A percentile compares a stretch with the other conserved stretches of the same genome.
phyloP scores from a whole-genome alignment of 2,888 invertebrate species.

The Cantharis rustica region DNA sequence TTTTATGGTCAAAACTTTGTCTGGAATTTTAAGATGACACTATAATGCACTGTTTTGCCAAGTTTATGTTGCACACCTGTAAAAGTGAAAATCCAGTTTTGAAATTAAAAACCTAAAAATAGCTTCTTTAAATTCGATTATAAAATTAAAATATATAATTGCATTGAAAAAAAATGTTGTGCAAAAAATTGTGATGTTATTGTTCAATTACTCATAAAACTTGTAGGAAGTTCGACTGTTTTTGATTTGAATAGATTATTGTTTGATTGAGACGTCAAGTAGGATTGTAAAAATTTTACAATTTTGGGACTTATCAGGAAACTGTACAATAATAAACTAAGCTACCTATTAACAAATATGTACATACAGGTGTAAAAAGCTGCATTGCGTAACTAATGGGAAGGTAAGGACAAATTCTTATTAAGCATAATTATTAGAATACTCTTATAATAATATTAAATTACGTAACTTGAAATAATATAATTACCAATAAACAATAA shows the following conservation, averaged over 20 bases:
- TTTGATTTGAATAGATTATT: background rate
- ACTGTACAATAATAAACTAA: background rate
- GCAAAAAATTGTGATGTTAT: background rate
- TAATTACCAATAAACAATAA: background rate
- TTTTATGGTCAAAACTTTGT: background rate
- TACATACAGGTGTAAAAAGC: slow-evolving; percentile 9
- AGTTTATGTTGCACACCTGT: background rate
- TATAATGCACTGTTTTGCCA: background rate
- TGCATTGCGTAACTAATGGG: slow-evolving; percentile 9
- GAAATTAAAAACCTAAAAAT: background rate
- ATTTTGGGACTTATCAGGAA: background rate
- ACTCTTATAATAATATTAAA: background rate
- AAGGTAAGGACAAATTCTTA: slow-evolving; percentile 14
- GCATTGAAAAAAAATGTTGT: background rate
- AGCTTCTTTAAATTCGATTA: background rate
- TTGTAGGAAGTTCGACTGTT: background rate
- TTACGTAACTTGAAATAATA: background rate
- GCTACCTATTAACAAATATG: background rate
- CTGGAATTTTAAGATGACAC: background rate
- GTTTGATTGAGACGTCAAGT: background rate
- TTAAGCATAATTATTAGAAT: background rate
- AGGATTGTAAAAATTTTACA: background rate
- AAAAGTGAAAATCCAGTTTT: background rate
- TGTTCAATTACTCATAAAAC: background rate
- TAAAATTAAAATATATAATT: background rate